phyloP scores from a whole-genome alignment of 2,113 vertebrate species.

The Oryzias javanicus region DNA sequence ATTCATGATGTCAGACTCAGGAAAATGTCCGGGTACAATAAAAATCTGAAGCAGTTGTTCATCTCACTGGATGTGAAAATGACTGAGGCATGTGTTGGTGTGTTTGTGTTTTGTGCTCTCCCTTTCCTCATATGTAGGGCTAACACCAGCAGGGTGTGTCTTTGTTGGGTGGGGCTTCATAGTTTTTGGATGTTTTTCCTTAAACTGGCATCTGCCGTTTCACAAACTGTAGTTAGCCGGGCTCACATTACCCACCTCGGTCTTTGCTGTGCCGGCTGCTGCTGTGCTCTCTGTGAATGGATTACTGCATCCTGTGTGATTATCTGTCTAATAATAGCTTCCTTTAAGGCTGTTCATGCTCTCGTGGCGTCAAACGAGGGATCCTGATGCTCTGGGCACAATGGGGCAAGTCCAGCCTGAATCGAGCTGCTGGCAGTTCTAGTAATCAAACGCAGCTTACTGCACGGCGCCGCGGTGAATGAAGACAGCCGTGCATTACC shows the following conservation, averaged over 20 bases:
- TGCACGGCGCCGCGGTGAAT: neutral
- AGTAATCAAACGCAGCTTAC: constrained; percentile 17
- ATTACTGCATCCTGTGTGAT: constrained; percentile 64
- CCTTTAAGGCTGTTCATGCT: constrained; percentile 57
- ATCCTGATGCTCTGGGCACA: neutral
- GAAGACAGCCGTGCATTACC: too few species aligned
- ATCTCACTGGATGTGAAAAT: too few species aligned
- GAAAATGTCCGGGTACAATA: too few species aligned
- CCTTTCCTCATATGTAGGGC: too few species aligned
- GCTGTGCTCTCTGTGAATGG: constrained; percentile 28
- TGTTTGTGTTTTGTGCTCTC: too few species aligned
- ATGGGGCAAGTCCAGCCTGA: neutral
- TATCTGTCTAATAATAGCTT: constrained; percentile 68
- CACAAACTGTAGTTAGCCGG: too few species aligned
- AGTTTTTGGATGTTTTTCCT: neutral
- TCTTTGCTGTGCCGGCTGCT: constrained; percentile 13
- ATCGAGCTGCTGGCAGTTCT: constrained; percentile 28
- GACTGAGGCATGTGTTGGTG: too few species aligned
- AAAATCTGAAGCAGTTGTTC: too few species aligned
- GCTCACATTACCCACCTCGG: too few species aligned
- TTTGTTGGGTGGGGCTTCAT: too few species aligned
- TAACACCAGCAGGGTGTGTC: too few species aligned
- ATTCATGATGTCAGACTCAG: too few species aligned
- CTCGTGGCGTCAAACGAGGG: constrained; percentile 25
- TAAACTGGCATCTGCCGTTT: neutral